Evolutionary conservation across 2,797 vertebrate species (phyloP).

Genomic region (Neosalanx taihuensis): DNA sequence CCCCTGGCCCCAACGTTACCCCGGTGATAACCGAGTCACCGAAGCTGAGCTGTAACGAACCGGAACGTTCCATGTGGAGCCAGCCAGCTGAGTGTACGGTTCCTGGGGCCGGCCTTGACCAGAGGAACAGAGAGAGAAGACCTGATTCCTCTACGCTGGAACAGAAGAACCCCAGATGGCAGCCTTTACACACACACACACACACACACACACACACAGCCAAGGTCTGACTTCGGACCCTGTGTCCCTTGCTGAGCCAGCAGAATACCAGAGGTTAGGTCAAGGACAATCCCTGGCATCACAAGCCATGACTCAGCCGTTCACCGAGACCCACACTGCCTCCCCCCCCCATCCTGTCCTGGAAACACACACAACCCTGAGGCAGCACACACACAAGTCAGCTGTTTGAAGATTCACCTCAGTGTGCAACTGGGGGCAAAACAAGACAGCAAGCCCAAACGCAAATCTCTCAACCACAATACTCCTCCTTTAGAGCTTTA

Average conservation of each 20-base stretch:
- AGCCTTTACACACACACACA: slow-evolving; percentile 60
- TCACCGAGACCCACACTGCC: background rate
- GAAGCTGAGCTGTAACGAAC: slow-evolving; percentile 21
- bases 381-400: background rate
- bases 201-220: slow-evolving; percentile 8
- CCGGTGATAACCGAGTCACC: slow-evolving; percentile 23
- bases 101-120: slow-evolving; percentile 39
- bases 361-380: background rate
- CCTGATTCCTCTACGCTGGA: slow-evolving; percentile 49
- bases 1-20: slow-evolving; percentile 25
- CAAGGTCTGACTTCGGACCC: too few species aligned
- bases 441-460: background rate
- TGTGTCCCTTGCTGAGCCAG: slow-evolving; percentile 5
- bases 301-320: background rate
- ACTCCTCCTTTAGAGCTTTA: background rate
- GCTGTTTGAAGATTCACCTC: too few species aligned
- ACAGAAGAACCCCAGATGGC: slow-evolving; percentile 63
- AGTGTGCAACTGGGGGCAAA: too few species aligned
- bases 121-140: slow-evolving; percentile 34
- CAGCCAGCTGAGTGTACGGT: slow-evolving; percentile 15
- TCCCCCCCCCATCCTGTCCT: background rate
- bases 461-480: background rate
- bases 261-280: background rate
- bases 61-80: slow-evolving; percentile 15
- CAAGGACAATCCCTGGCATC: background rate